Conservation (phyloP, 2,113 vertebrate genomes). For the Eidolon helvum region DNA sequence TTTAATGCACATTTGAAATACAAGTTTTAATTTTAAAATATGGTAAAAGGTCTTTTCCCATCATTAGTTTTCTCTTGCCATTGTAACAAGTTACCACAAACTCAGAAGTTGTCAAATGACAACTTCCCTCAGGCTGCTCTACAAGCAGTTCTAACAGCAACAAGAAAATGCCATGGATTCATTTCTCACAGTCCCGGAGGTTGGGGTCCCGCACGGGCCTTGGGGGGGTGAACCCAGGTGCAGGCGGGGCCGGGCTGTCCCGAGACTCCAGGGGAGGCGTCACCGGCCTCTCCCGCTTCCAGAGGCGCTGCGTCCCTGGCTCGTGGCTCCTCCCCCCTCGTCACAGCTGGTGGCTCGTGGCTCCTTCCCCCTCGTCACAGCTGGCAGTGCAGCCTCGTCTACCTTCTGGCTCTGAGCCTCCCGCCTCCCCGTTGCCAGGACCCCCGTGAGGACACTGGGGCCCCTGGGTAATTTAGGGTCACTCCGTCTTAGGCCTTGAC, state of each 20-base stretch:
- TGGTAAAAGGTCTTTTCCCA: not conserved
- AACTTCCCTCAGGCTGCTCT: not conserved
- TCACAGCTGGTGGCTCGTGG: not conserved
- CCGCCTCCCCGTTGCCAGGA: not conserved
- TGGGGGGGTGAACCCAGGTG: not conserved
- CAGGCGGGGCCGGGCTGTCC: not conserved
- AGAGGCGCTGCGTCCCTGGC: accelerated
- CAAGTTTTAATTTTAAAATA: not conserved
- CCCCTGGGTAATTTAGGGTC: no score
- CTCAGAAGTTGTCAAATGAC: not conserved
- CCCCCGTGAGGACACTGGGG: not conserved
- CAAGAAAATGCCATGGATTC: not conserved
- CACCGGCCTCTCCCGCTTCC: not conserved
- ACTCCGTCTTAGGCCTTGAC: not conserved
- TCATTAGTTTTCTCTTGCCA: not conserved
- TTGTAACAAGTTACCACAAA: not conserved
- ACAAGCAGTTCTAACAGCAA: not conserved
- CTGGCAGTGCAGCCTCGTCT: not conserved
- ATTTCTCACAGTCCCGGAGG: not conserved
- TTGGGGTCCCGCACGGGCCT: not conserved
- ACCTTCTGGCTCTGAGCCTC: not conserved
- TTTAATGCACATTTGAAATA: not conserved
- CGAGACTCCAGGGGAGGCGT: not conserved
- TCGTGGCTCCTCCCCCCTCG: not conserved
- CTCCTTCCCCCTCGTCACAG: not conserved